phyloP scores from a whole-genome alignment of 1,140 invertebrate species.

The Ctenoplectra terminalis region DNA sequence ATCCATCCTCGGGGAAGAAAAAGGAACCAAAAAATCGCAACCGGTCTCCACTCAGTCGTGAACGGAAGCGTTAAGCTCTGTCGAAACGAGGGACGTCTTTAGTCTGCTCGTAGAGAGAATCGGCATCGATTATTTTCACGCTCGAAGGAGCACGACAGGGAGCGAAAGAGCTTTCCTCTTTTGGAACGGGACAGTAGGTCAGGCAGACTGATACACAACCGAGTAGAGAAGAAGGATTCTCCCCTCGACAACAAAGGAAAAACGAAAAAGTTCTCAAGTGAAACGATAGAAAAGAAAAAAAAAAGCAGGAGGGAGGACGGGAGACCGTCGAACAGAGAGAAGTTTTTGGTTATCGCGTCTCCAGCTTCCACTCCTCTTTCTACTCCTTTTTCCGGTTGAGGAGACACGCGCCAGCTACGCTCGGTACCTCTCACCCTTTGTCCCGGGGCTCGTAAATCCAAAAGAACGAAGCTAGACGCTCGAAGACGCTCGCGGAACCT shows the following conservation, averaged over 20 bases:
- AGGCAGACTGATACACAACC: slow-evolving; percentile 38
- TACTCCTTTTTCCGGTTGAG: slow-evolving; percentile 41
- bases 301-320: not conserved
- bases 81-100: not conserved
- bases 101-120: not conserved
- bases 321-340: slow-evolving; percentile 22
- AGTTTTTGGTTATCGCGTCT: slow-evolving; percentile 54
- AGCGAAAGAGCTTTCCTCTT: slow-evolving; percentile 37
- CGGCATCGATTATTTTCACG: slow-evolving; percentile 55
- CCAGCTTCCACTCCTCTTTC: not conserved
- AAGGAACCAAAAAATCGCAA: not conserved
- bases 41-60: not conserved
- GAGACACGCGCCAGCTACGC: slow-evolving; percentile 31
- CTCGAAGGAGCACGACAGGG: slow-evolving; percentile 35
- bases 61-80: not conserved
- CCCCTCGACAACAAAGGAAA: not conserved
- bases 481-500: not conserved
- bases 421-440: slow-evolving; percentile 51
- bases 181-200: slow-evolving; percentile 51
- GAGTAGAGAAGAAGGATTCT: not conserved
- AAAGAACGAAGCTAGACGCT: not conserved
- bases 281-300: not conserved
- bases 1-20: not conserved
- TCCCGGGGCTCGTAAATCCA: slow-evolving; percentile 54
- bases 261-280: slow-evolving; percentile 38